A percentile compares a stretch with the other conserved stretches of the same genome.
These are phyloP conservation scores for Amiota mariae DNA, from an alignment of 2,888 invertebrate species.

Conservation along the genomic window DNA sequence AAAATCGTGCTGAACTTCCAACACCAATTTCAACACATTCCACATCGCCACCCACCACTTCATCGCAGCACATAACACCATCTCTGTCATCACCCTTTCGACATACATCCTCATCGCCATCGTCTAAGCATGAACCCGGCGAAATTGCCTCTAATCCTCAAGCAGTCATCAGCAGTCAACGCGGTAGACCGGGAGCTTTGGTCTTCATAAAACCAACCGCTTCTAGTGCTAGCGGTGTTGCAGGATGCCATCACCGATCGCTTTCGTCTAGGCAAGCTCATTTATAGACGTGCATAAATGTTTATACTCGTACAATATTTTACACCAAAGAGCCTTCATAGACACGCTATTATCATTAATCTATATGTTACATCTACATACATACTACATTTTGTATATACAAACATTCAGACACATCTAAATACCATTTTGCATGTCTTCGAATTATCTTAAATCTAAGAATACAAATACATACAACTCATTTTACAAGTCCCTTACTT, in stretches of 20 bases:
- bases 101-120: constrained; percentile 46
- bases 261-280: constrained; percentile 56
- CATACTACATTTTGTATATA: not conserved
- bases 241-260: constrained; percentile 53
- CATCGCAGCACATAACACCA: constrained; percentile 37
- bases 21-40: constrained; percentile 35
- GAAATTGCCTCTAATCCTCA: constrained; percentile 29
- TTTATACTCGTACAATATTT: constrained; percentile 23
- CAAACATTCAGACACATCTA: not conserved
- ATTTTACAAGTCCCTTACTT: too few relatives aligned
- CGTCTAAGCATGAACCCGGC: constrained; percentile 54
- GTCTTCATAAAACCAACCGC: constrained; percentile 47
- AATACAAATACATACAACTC: too few relatives aligned
- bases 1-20: not conserved
- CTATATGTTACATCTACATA: not conserved
- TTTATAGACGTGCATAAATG: constrained; percentile 33
- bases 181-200: constrained; percentile 45
- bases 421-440: too few relatives aligned
- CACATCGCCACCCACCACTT: constrained; percentile 21
- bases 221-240: constrained; percentile 49
- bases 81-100: constrained; percentile 55
- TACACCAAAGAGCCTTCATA: not conserved
- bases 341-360: not conserved
- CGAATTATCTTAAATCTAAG: too few relatives aligned
- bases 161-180: constrained; percentile 30